Conservation (phyloP, 2,797 vertebrate genomes). For the Phoeniculus purpureus region DNA sequence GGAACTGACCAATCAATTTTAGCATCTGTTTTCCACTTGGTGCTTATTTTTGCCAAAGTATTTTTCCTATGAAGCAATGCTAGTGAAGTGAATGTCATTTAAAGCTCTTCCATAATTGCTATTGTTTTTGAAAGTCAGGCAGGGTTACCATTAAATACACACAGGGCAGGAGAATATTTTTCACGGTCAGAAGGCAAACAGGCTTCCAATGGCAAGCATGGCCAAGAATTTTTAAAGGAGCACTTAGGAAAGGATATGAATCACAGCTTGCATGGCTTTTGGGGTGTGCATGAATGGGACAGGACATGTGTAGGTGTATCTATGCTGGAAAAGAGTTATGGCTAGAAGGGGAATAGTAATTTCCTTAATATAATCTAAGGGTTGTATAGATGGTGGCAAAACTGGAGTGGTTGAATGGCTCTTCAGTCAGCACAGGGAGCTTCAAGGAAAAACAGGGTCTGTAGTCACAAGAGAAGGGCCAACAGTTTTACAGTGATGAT, state of each 20-base stretch:
- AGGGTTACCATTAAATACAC: neutral
- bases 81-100: neutral
- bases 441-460: neutral
- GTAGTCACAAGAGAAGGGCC: neutral
- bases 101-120: neutral
- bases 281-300: neutral
- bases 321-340: neutral
- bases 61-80: slow-evolving; percentile 19
- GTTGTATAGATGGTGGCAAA: neutral
- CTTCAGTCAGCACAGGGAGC: neutral
- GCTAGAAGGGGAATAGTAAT: neutral
- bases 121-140: neutral
- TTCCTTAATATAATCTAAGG: neutral
- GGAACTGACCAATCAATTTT: neutral
- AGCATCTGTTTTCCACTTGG: slow-evolving; percentile 18
- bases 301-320: neutral
- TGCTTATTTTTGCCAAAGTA: slow-evolving; percentile 5
- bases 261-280: slow-evolving; percentile 36
- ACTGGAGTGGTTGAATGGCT: neutral
- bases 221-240: slow-evolving; percentile 34
- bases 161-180: neutral
- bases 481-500: neutral
- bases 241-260: slow-evolving; percentile 36
- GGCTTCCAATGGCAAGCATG: neutral
- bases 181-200: neutral